These are phyloP conservation scores for Falcaria lacertinaria DNA, from an alignment of 2,888 invertebrate species.

Conservation along the genomic window DNA sequence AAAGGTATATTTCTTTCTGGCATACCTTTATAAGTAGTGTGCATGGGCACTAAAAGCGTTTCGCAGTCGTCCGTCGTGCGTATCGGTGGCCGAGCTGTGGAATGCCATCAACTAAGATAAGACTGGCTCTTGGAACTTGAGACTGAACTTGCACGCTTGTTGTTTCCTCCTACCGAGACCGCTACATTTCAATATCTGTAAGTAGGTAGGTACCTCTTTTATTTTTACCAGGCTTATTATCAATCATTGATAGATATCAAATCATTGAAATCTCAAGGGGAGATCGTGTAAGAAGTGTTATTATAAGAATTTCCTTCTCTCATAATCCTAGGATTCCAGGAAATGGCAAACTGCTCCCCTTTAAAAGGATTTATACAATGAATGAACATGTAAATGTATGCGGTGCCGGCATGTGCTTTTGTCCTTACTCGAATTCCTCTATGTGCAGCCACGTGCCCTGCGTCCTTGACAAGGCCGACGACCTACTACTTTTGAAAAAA, in stretches of 20 bases:
- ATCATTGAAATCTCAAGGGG: too few species aligned
- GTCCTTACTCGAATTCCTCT: slow-evolving; percentile 48
- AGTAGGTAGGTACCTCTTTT: too few species aligned
- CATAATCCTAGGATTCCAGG: too few species aligned
- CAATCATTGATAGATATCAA: too few species aligned
- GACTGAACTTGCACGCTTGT: slow-evolving; percentile 40
- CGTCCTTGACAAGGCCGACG: slow-evolving; percentile 72
- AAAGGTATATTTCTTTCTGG: slow-evolving; percentile 32
- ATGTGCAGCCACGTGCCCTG: slow-evolving; percentile 62
- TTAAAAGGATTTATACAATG: neutral
- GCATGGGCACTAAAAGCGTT: slow-evolving; percentile 76
- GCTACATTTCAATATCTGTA: too few species aligned
- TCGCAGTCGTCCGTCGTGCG: slow-evolving; percentile 76
- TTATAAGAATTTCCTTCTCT: too few species aligned
- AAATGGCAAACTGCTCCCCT: too few species aligned
- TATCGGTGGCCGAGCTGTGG: slow-evolving; percentile 70
- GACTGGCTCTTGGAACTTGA: slow-evolving; percentile 50
- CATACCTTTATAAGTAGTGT: slow-evolving; percentile 29
- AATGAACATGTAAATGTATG: slow-evolving; percentile 5
- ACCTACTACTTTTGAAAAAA: slow-evolving; percentile 54
- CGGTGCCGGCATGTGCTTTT: slow-evolving; percentile 30
- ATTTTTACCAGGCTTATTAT: too few species aligned
- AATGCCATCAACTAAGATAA: slow-evolving; percentile 78
- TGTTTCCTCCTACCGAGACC: slow-evolving; percentile 46
- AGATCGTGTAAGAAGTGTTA: too few species aligned